Conservation (phyloP, 2,888 invertebrate genomes). For the Calameuta pallipes region DNA sequence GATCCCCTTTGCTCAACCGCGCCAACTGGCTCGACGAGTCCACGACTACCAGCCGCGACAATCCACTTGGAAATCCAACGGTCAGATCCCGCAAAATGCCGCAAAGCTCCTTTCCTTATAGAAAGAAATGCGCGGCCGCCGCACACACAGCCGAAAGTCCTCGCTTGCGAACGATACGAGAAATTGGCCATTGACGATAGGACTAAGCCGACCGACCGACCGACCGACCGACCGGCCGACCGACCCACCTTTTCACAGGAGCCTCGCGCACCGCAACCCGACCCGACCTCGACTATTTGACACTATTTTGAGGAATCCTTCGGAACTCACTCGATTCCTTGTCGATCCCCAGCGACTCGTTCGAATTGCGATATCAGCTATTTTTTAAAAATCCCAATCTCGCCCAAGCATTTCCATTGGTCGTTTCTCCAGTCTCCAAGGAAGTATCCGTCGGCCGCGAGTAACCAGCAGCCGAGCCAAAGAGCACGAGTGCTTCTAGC, state of each 20-base stretch:
- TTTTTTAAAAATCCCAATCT: not conserved
- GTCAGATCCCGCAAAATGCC: constrained; percentile 61
- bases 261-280: too few relatives aligned
- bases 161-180: too few relatives aligned
- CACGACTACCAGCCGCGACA: constrained; percentile 26
- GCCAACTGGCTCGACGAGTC: not conserved
- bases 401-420: not conserved
- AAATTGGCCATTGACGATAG: not conserved
- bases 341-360: not conserved
- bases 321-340: not conserved
- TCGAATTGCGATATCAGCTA: not conserved
- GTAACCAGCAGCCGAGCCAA: not conserved
- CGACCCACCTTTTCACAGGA: too few relatives aligned
- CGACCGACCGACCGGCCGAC: too few relatives aligned
- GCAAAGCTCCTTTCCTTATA: constrained; percentile 48
- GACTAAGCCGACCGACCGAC: not conserved
- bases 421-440: not conserved
- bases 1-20: not conserved
- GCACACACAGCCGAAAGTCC: too few relatives aligned
- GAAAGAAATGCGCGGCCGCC: constrained; percentile 2
- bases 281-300: too few relatives aligned
- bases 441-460: not conserved
- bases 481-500: constrained; percentile 62
- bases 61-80: constrained; percentile 56
- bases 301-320: too few relatives aligned